Percentiles rank a stretch among this genome's conserved stretches.
phyloP scores from a whole-genome alignment of 2,113 vertebrate species.

The Oncorhynchus tshawytscha region DNA sequence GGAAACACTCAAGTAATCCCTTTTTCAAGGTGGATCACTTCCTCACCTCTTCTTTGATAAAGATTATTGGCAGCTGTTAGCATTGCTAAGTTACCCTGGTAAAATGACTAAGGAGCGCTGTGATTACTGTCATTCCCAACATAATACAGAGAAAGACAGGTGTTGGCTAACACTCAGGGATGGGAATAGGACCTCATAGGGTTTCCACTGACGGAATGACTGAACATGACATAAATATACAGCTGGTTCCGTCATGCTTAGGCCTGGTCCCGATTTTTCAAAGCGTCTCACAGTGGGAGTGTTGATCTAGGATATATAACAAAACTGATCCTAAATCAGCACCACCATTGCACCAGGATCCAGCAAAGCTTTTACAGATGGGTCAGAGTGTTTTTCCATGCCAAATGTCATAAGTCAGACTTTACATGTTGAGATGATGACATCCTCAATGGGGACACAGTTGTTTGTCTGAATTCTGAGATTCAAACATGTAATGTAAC shows the following conservation, averaged over 20 bases:
- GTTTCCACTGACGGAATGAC: constrained; percentile 12
- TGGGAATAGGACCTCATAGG: not conserved
- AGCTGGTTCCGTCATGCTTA: not conserved
- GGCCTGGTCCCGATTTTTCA: not conserved
- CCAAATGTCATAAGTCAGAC: not conserved
- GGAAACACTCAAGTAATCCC: constrained; percentile 8
- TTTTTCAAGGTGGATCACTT: constrained; percentile 21
- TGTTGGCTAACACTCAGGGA: constrained; percentile 27
- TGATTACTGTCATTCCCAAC: not conserved
- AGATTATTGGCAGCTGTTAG: constrained; percentile 18
- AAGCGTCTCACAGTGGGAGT: too few relatives aligned
- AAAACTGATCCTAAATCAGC: too few relatives aligned
- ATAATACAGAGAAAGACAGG: constrained; percentile 17
- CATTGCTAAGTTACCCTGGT: constrained; percentile 24
- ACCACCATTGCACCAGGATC: not conserved
- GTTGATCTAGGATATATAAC: too few relatives aligned
- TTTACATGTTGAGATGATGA: not conserved
- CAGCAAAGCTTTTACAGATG: not conserved
- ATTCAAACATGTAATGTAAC: not conserved
- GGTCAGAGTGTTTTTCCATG: not conserved
- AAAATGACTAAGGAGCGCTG: constrained; percentile 3
- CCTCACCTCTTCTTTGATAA: constrained; percentile 1
- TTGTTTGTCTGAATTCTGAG: not conserved
- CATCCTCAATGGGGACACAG: not conserved
- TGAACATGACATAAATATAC: constrained; percentile 28